Percentiles rank a stretch among this genome's conserved stretches.
Conservation (phyloP, 2,888 invertebrate genomes). For the Gisinianus flammeolus region DNA sequence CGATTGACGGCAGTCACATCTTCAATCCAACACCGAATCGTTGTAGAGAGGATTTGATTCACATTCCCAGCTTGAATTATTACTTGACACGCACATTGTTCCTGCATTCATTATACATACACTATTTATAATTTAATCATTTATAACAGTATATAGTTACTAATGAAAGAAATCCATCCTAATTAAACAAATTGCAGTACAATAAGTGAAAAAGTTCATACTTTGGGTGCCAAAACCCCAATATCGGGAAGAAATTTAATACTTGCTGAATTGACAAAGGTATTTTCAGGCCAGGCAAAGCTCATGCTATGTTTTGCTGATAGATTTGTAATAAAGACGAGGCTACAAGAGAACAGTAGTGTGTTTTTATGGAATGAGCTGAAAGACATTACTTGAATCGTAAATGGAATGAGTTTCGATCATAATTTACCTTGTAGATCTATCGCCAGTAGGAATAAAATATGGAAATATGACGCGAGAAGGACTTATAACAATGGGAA, state of each 20-base stretch:
- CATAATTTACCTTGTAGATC: constrained; percentile 37
- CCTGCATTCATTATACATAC: constrained; percentile 26
- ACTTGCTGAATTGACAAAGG: constrained; percentile 50
- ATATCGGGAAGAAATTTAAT: constrained; percentile 52
- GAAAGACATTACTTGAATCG: not conserved
- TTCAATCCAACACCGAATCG: constrained; percentile 38
- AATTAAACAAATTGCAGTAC: not conserved
- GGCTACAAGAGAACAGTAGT: constrained; percentile 3
- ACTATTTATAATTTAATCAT: not conserved
- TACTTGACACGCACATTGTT: constrained; percentile 40
- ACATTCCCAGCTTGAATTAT: constrained; percentile 50
- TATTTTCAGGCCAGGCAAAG: constrained; percentile 49
- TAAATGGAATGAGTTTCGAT: not conserved
- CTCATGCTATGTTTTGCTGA: constrained; percentile 49
- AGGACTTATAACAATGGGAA: constrained; percentile 51
- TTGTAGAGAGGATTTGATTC: constrained; percentile 35
- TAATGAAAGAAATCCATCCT: not conserved
- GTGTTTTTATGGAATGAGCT: not conserved
- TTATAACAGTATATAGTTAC: not conserved
- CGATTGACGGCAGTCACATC: constrained; percentile 20
- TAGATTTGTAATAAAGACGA: constrained; percentile 52
- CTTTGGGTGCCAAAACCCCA: constrained; percentile 48
- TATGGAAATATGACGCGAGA: constrained; percentile 44
- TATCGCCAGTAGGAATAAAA: constrained; percentile 52
- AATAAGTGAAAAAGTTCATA: constrained; percentile 5